Percentiles rank a stretch among this genome's conserved stretches.
phyloP scores from a whole-genome alignment of 2,888 invertebrate species.

The Papilio protenor region DNA sequence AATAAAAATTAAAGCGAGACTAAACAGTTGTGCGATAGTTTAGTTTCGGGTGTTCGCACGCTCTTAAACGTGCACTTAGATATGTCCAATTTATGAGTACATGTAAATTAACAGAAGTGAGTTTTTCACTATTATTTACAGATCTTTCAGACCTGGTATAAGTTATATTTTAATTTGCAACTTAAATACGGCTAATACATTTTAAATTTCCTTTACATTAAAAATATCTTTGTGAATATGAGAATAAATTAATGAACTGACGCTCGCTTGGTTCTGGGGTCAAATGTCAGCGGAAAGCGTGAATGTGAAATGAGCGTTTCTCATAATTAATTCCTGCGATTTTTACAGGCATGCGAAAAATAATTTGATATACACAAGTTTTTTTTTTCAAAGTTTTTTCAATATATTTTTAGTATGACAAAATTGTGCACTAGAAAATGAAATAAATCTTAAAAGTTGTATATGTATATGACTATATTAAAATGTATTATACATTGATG shows the following conservation, averaged over 20 bases:
- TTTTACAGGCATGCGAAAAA: background rate
- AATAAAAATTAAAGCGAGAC: too few species aligned
- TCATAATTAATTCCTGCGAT: slow-evolving; percentile 6
- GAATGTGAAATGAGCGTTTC: slow-evolving; percentile 22
- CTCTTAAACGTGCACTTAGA: too few species aligned
- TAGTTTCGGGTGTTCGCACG: too few species aligned
- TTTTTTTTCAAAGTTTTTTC: background rate
- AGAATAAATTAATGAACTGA: slow-evolving; percentile 11
- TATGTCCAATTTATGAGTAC: too few species aligned
- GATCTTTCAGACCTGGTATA: background rate
- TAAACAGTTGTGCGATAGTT: too few species aligned
- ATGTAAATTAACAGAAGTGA: too few species aligned
- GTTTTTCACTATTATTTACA: background rate
- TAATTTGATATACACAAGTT: background rate
- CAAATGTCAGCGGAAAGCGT: slow-evolving; percentile 9
- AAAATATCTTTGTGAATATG: slow-evolving; percentile 14
- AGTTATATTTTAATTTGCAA: background rate
- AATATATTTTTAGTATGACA: background rate
- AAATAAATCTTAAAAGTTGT: too few species aligned
- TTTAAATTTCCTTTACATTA: background rate
- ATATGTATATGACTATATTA: too few species aligned
- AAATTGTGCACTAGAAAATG: background rate
- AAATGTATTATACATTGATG: too few species aligned
- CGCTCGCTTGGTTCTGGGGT: slow-evolving; percentile 22
- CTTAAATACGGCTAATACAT: background rate